Evolutionary conservation across 2,888 invertebrate genomes (phyloP), one percentile per base, ranked within the genome.

Genomic region (Zygaena filipendulae): DNA sequence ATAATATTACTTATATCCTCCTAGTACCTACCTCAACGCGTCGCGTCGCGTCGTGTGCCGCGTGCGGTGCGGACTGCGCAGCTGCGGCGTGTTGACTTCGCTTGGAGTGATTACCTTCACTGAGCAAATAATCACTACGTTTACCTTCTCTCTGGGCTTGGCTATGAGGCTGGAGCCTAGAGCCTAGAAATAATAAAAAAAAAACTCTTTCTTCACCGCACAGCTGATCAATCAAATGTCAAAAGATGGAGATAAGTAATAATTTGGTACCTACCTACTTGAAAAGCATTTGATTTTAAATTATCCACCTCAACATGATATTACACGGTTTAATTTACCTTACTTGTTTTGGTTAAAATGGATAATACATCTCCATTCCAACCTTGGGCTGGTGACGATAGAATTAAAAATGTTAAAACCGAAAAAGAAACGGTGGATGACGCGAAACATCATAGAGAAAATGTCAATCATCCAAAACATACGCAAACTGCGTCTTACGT

Each of bases 381-480:
- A 63, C 79, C 80, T 52, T 80, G 79, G 77, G 62, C 75, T 36
- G 57, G 62, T 47, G 74, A 77, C 40, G 75, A 75, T 49, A 68
- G 63, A 64, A 64, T 61, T 37, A 72, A 72, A 69, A 70, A 68
- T 63, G 64, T 71, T 52, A 75, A 75, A 70, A 59, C 66, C 43
- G 79, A 77, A 49, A 60, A 59, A 60, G 72, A 75, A 64, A 51
- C 68, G 66, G 69, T 62, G 59, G 79, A 74, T 79, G 79, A 79
- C 77, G 75, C 77, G 72, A 79, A 79, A 79, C 75, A 74, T 79
- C 77, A 71, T 66, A 70, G 69, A 59, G 79, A 79, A 77, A 75
- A 79, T 77, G 77, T 75, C 79, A 79, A 75, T 75, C 74, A 75
- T 71, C 77, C 79, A 79, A 79, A 77, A 79, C 77, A 77, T 70